Base-by-base conservation (phyloP, 2,797 vertebrate species). In the Xyrichtys novacula region DNA sequence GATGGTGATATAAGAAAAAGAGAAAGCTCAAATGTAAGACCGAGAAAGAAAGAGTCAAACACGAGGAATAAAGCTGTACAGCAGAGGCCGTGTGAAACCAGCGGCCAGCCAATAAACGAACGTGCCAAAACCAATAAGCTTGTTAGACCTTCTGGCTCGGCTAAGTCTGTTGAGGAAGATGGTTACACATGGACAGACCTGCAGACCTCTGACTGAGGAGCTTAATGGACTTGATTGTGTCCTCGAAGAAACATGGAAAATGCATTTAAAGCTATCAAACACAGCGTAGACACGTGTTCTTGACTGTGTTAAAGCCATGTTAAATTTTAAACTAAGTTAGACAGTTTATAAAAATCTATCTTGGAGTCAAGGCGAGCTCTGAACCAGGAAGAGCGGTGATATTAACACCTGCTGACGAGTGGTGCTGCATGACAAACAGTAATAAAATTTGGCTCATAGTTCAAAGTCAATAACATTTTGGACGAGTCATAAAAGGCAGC, bases 81-180 rank as follows among this genome's bases (percentile, higher is more conserved):
- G 12, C 50, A 23, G 59, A 54, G 50, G 64, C 32, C 32, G 40
- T 46, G 19, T 4, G 59, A 44, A 44, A n/a, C n/a, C n/a, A n/a
- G n/a, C n/a, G n/a, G 39, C 49, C 22, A 22, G 46, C 58, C 56
- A 65, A 56, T 14, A 49, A 40, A 52, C 14, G 4, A 59, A 39
- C 32, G 39, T 49, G 54, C 48, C 40, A 65, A 64, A 54, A 67
- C 42, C 58, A 65, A 42, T 73, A 69, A 79, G 61, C 70, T 28
- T 1, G 61, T 83, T 75, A 76, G 53, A 43, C 19, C 29, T 2
- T 4, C 22, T 69, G 66, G 46, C 36, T 28, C 26, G 26, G 38
- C 28, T 65, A 66, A 23, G 25, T 71, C 64, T 55, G 48, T 19
- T 61, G 68, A 65, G 66, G 16, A 73, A 71, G 16, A 68, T 44